Percentiles rank a stretch among this genome's conserved stretches.
Evolutionary conservation across 2,888 invertebrate genomes (phyloP).

Genomic region (Nephrotoma guestfalica): DNA sequence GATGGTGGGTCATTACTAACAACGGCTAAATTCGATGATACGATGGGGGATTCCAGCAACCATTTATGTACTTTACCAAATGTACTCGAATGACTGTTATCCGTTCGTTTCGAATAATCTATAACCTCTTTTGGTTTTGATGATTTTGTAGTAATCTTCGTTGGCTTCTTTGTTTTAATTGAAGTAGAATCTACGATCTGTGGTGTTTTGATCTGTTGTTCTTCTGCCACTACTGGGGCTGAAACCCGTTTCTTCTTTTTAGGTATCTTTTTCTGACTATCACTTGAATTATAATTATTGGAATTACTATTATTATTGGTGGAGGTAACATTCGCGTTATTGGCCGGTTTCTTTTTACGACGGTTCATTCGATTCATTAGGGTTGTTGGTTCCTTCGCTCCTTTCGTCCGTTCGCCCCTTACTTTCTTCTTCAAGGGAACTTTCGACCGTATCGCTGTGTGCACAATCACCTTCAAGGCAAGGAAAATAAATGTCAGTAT

Average conservation of each 20-base stretch:
- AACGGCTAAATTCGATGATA: conserved; percentile 15
- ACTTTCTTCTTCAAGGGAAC: conserved; percentile 78
- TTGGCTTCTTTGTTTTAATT: conserved; percentile 31
- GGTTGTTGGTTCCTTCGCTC: conserved; percentile 32
- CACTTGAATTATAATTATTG: conserved; percentile 14
- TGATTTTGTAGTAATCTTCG: conserved; percentile 36
- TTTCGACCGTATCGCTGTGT: conserved; percentile 75
- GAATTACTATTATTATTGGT: not conserved
- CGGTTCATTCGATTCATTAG: conserved; percentile 24
- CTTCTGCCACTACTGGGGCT: conserved; percentile 36
- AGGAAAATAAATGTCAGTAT: not conserved
- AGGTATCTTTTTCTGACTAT: conserved; percentile 26
- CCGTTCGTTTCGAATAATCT: conserved; percentile 18
- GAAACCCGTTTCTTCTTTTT: conserved; percentile 33
- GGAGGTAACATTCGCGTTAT: not conserved
- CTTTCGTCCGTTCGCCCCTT: conserved; percentile 25
- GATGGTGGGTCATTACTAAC: conserved; percentile 18
- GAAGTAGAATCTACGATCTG: conserved; percentile 24
- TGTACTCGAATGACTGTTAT: conserved; percentile 36
- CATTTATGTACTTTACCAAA: conserved; percentile 75
- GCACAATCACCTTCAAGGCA: conserved; percentile 48
- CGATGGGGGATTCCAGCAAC: conserved; percentile 57
- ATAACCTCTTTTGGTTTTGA: conserved; percentile 45
- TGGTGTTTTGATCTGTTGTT: conserved; percentile 28
- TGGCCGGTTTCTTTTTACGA: not conserved